Evolutionary conservation across 2,888 invertebrate species (phyloP), one percentile per base, ranked within the genome.

Genomic region (Conops quadrifasciatus): DNA sequence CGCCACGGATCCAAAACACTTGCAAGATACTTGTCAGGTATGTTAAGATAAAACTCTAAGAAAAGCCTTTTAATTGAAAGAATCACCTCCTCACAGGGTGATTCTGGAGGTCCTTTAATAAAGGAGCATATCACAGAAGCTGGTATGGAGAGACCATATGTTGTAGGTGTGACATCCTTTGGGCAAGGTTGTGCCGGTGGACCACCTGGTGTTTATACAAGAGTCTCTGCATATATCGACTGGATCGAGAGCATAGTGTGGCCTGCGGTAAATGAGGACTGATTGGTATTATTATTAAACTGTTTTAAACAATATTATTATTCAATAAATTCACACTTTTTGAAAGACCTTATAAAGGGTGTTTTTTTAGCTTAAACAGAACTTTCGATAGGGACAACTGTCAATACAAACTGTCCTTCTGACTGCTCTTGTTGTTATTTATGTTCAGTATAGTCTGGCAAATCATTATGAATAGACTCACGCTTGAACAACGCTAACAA

Each of bases 51-150:
- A 19, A 26, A 13, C 2, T 11, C 2, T 28, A 26, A 2, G 16
- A 58, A 24, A 21, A 11, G 2, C 4, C 11, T 0, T 3, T 16
- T 11, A 51, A 9, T 67, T 16, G 4, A 19, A 16, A 36, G 16
- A 36, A 2, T 13, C n/a, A 11, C 4, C 28, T 19, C 7, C 4
- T 65, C 60, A 15, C 19, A 76, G 74, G 79, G 79, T 11, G 79
- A 79, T 60, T 78, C 77, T 13, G 78, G 78, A 16, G 75, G 76
- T 15, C 77, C 77, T 7, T 47, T 75, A 2, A 47, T 71, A 56
- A 63, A 56, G 58, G 9, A 43, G 4, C 15, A 56, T 15, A n/a
- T 13, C 1, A 21, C 15, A 36, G 15, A 72, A n/a, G n/a, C 5
- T 19, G 49, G 49, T 16, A 58, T 67, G 63, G 19, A 53, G 16